These are phyloP conservation scores for Hipposideros larvatus DNA, from an alignment of 2,797 vertebrate species.

Conservation along the genomic window DNA sequence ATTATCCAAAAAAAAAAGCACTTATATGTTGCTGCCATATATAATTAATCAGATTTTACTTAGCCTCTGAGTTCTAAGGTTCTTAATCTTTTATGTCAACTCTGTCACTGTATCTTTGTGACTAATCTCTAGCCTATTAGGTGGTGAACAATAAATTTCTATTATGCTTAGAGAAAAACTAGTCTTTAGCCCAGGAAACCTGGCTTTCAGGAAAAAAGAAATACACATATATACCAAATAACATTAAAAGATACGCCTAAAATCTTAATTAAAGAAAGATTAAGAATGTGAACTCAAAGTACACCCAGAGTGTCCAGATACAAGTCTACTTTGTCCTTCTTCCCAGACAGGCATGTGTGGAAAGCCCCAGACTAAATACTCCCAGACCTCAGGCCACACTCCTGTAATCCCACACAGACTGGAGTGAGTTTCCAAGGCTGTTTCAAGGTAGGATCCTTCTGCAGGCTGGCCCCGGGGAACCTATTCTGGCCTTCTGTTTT, in stretches of 20 bases:
- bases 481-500: neutral
- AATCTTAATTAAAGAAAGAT: neutral
- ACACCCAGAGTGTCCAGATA: neutral
- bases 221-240: neutral
- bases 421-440: conserved; percentile 11
- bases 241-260: neutral
- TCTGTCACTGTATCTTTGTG: neutral
- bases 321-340: conserved; percentile 21
- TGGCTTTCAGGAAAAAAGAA: neutral
- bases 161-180: neutral
- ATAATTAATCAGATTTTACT: conserved; percentile 20
- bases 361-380: conserved; percentile 54
- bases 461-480: neutral
- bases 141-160: neutral
- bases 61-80: neutral
- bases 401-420: neutral
- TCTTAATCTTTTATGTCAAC: conserved; percentile 9
- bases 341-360: conserved; percentile 21
- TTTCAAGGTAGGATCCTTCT: neutral
- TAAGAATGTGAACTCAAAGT: conserved; percentile 18
- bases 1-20: neutral
- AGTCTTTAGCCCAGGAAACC: neutral
- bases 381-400: conserved; percentile 39
- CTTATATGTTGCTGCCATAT: neutral
- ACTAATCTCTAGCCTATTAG: neutral